Evolutionary conservation across 2,113 vertebrate genomes (phyloP).

Genomic region (Conger conger): DNA sequence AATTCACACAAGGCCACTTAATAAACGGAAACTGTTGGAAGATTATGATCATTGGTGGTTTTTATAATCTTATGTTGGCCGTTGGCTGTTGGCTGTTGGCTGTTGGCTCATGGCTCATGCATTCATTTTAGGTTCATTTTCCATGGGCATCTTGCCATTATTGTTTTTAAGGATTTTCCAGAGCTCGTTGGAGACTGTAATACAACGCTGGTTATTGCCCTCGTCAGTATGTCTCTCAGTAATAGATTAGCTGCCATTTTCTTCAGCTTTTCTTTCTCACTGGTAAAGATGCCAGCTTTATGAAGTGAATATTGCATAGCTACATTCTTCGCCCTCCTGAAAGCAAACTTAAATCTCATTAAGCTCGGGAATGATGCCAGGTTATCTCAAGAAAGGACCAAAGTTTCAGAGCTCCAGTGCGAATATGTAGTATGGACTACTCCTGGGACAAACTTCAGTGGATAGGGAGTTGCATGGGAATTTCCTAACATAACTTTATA

Average conservation of each 20-base stretch:
- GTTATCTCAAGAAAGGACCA: neutral
- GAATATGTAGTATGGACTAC: neutral
- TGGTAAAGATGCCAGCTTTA: neutral
- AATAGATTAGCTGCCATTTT: neutral
- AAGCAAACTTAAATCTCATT: neutral
- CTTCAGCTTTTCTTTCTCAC: neutral
- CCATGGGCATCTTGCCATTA: neutral
- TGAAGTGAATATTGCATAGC: neutral
- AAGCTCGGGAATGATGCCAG: neutral
- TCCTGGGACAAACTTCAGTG: neutral
- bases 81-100: neutral
- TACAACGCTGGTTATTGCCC: neutral
- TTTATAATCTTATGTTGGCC: neutral
- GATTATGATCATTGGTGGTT: neutral
- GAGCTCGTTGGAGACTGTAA: neutral
- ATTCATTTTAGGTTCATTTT: neutral
- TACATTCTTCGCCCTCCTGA: neutral
- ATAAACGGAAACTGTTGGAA: neutral
- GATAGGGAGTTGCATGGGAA: neutral
- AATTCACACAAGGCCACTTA: neutral
- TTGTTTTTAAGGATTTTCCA: neutral
- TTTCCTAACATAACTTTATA: neutral
- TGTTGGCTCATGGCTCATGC: neutral
- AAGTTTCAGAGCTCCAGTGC: neutral
- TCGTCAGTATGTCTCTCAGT: neutral